Evolutionary conservation across 2,113 vertebrate genomes (phyloP).

Genomic region (Pavo muticus): DNA sequence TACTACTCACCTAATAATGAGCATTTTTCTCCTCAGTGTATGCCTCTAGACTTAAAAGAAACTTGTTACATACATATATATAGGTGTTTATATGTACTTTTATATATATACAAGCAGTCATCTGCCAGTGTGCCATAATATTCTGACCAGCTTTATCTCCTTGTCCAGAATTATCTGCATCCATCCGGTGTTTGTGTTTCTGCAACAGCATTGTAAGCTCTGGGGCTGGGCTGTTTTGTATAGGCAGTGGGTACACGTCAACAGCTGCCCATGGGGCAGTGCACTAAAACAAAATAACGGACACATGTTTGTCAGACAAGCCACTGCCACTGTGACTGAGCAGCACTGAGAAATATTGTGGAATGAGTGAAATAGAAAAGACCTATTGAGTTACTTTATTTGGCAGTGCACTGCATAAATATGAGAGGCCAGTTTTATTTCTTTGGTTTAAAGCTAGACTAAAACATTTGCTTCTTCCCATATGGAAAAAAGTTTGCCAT

Average conservation of each 20-base stretch:
- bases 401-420: background rate
- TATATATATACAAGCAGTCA: background rate
- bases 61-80: background rate
- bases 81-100: background rate
- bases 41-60: background rate
- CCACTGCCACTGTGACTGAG: background rate
- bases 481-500: background rate
- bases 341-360: background rate
- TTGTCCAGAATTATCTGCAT: background rate
- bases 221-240: background rate
- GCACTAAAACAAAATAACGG: slow-evolving; percentile 11
- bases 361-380: background rate
- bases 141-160: background rate
- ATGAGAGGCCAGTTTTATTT: background rate
- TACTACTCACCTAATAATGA: background rate
- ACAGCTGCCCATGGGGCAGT: background rate
- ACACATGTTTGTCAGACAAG: fast-evolving
- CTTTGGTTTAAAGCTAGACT: background rate
- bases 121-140: background rate
- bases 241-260: background rate
- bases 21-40: background rate
- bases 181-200: background rate
- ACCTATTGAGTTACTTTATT: background rate
- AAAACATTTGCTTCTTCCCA: background rate
- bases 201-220: background rate